Percentiles rank a stretch among this genome's conserved stretches.
Conservation (phyloP, 2,888 invertebrate genomes). For the Oxycera nigricornis region DNA sequence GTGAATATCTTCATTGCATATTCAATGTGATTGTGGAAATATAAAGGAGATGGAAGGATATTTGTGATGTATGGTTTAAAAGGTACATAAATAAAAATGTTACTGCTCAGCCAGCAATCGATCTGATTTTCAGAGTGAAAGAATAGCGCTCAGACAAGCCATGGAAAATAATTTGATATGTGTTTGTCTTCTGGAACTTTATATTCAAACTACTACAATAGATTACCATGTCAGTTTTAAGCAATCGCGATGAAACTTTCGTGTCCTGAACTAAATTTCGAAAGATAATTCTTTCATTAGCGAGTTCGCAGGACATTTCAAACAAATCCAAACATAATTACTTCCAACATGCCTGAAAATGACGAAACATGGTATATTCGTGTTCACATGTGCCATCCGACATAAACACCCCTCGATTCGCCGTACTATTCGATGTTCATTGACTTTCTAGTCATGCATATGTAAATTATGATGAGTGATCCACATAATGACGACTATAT, state of each 20-base stretch:
- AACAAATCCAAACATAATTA: not conserved
- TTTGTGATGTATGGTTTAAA: no score
- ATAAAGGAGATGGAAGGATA: no score
- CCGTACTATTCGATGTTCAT: not conserved
- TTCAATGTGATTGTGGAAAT: not conserved
- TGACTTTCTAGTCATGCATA: slow-evolving; percentile 26
- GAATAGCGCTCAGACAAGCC: no score
- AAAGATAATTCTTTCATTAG: not conserved
- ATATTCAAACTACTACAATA: no score
- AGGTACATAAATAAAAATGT: no score
- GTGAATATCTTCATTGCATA: not conserved
- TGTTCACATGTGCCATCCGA: not conserved
- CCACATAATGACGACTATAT: slow-evolving; percentile 4
- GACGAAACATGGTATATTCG: not conserved
- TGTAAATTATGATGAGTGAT: not conserved
- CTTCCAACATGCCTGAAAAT: not conserved
- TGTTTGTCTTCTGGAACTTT: no score
- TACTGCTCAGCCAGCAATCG: no score
- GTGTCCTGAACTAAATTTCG: not conserved
- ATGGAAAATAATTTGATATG: no score
- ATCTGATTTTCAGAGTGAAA: no score
- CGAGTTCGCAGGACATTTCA: not conserved
- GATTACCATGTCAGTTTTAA: not conserved
- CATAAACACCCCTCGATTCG: not conserved
- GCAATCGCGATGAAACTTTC: not conserved